These are phyloP conservation scores for Tupaia tana DNA, from an alignment of 2,113 vertebrate genomes.

Conservation along the genomic window DNA sequence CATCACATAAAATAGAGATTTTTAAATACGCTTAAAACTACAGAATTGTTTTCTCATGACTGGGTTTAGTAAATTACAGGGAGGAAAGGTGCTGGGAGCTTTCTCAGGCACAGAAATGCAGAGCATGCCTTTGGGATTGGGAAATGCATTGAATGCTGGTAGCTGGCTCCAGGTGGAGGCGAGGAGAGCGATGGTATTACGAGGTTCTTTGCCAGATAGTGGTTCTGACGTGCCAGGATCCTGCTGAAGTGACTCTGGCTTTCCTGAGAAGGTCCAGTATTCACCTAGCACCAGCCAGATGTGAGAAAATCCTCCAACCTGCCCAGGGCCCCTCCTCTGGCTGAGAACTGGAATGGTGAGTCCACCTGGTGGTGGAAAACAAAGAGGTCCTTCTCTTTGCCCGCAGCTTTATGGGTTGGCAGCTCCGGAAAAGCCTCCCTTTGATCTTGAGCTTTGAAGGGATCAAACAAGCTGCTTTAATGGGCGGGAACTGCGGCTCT, in stretches of 20 bases:
- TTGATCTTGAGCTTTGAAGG: slow-evolving; percentile 83
- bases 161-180: not conserved
- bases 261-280: not conserved
- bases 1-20: not conserved
- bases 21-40: slow-evolving; percentile 36
- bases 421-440: slow-evolving; percentile 76
- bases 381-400: slow-evolving; percentile 73
- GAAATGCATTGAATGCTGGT: not conserved
- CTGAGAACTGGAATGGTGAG: not conserved
- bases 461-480: slow-evolving; percentile 80
- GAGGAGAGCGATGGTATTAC: not conserved
- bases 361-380: slow-evolving; percentile 71
- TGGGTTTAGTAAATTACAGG: not conserved
- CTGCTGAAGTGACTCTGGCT: not conserved
- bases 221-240: not conserved
- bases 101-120: not conserved
- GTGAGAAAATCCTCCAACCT: slow-evolving; percentile 19
- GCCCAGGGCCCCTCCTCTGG: not conserved
- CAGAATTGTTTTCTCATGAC: not conserved
- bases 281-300: not conserved
- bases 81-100: not conserved
- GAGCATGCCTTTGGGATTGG: not conserved
- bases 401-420: slow-evolving; percentile 73
- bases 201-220: not conserved
- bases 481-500: slow-evolving; percentile 72